Conservation (phyloP, 2,797 vertebrate genomes). For the Dendrocincla fuliginosa region DNA sequence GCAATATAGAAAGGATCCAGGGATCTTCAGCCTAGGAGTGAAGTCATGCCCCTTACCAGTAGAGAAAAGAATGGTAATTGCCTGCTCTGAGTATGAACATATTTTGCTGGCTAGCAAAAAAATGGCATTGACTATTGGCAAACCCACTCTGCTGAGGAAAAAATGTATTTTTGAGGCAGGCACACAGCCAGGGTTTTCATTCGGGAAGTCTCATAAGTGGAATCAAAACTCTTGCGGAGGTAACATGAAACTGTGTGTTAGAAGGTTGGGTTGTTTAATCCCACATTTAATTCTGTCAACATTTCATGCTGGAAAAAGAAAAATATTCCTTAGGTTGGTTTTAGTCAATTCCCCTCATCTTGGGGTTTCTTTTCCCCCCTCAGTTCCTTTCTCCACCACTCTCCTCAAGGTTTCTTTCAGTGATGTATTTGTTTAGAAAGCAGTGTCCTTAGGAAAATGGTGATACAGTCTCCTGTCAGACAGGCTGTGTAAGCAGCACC, state of each 20-base stretch:
- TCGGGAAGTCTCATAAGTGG: conserved; percentile 67
- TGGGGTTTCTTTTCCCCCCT: neutral
- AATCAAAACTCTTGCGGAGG: conserved; percentile 69
- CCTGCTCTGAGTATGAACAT: conserved; percentile 16
- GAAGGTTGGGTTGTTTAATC: conserved; percentile 63
- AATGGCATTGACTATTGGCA: conserved; percentile 56
- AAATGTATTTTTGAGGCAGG: conserved; percentile 61
- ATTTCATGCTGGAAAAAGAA: conserved; percentile 66
- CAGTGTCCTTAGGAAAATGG: neutral
- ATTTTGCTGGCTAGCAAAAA: conserved; percentile 63
- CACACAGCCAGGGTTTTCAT: conserved; percentile 53
- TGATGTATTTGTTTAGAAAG: neutral
- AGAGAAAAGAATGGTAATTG: conserved; percentile 67
- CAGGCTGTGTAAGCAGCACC: accelerated
- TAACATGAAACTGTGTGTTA: conserved; percentile 61
- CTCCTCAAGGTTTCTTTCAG: conserved; percentile 22
- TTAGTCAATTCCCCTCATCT: conserved; percentile 5
- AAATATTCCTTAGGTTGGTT: conserved; percentile 58
- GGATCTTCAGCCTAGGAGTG: conserved; percentile 36
- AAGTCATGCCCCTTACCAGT: conserved; percentile 64
- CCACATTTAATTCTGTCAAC: conserved; percentile 72
- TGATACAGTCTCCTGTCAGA: neutral
- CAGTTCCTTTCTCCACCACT: conserved; percentile 5
- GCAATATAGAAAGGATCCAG: conserved; percentile 33
- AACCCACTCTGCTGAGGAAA: conserved; percentile 45